Percentiles rank a stretch among this genome's conserved stretches.
Evolutionary conservation across 2,888 invertebrate genomes (phyloP).

Genomic region (Philopedon plagiatum): DNA sequence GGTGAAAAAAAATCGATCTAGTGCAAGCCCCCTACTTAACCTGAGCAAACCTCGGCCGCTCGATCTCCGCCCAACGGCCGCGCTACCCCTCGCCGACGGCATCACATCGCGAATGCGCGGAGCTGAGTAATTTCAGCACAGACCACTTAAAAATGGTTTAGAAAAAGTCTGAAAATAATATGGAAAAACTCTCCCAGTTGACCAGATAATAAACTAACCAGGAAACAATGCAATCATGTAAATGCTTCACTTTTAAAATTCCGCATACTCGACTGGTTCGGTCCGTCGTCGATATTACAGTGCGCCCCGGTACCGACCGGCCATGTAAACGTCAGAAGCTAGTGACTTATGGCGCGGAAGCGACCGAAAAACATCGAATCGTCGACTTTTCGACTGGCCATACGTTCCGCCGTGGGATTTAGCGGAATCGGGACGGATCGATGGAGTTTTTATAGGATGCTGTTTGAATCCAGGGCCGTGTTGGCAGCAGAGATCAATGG

Average conservation of each 20-base stretch:
- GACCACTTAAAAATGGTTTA: no score
- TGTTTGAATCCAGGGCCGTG: slow-evolving; percentile 1
- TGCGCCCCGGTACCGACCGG: slow-evolving; percentile 41
- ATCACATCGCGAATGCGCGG: no score
- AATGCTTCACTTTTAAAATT: slow-evolving; percentile 37
- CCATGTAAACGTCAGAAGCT: slow-evolving; percentile 48
- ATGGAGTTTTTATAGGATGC: slow-evolving; percentile 1
- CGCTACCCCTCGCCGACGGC: no score
- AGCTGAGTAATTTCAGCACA: no score
- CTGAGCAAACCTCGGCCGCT: no score
- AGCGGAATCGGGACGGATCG: slow-evolving; percentile 19
- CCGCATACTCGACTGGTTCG: slow-evolving; percentile 31
- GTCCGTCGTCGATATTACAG: slow-evolving; percentile 45
- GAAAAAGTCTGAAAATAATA: no score
- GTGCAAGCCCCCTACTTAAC: no score
- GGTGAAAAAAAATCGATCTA: no score
- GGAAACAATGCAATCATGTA: slow-evolving; percentile 47
- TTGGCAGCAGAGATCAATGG: no score
- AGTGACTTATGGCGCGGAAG: slow-evolving; percentile 50
- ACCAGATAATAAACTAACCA: slow-evolving; percentile 42
- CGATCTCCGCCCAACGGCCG: no score
- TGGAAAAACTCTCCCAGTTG: slow-evolving; percentile 38
- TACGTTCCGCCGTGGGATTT: slow-evolving; percentile 43
- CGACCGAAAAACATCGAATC: slow-evolving; percentile 47
- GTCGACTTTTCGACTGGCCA: slow-evolving; percentile 46